phyloP scores from a whole-genome alignment of 2,888 invertebrate genomes.

The Diaphora mendica region DNA sequence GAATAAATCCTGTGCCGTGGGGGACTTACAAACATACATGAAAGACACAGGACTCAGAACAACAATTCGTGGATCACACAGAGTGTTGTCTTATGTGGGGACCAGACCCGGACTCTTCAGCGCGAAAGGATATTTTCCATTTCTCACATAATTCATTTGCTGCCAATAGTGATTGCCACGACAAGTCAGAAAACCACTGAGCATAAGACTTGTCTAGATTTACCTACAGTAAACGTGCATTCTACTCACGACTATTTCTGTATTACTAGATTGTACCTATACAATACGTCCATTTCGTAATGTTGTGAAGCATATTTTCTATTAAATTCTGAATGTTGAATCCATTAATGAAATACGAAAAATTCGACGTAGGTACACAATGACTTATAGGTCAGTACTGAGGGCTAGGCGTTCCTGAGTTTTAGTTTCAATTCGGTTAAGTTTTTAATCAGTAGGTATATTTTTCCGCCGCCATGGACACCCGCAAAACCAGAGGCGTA shows the following conservation, averaged over 20 bases:
- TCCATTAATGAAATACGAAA: not conserved
- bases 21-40: too few species aligned
- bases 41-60: too few species aligned
- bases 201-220: not conserved
- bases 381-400: not conserved
- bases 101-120: too few species aligned
- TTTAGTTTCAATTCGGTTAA: not conserved
- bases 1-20: too few species aligned
- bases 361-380: not conserved
- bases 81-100: too few species aligned
- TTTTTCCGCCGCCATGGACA: too few species aligned
- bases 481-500: too few species aligned
- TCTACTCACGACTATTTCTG: not conserved
- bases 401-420: not conserved
- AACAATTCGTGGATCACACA: too few species aligned
- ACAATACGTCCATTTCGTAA: not conserved
- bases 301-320: not conserved
- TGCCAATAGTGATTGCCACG: not conserved
- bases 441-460: not conserved
- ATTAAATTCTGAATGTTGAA: not conserved
- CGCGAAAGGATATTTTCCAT: not conserved
- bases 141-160: constrained; percentile 3
- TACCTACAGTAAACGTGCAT: constrained; percentile 1
- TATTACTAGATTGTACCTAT: not conserved
- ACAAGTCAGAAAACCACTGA: not conserved